Evolutionary conservation across 2,113 vertebrate genomes (phyloP), one percentile per base, ranked within the genome.

Genomic region (Coregonus clupeaformis): DNA sequence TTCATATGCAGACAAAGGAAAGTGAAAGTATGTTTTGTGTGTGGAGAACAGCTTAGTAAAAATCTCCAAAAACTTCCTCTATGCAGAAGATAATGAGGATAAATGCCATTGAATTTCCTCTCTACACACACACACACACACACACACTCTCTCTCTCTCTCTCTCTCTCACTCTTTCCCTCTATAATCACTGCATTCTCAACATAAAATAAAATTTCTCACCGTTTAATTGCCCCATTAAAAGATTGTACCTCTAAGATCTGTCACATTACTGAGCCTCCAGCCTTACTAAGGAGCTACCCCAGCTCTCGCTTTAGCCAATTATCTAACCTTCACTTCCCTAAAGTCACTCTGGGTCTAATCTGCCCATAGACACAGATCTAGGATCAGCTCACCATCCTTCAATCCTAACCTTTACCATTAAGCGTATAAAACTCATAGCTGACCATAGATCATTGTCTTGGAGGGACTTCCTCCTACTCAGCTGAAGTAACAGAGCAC

Each of bases 161-260:
- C 36, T 11, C 7, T 42, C 36, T 0, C 36, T 42, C 60, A 5
- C 22, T 63, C 27, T 16, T 42, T 42, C 36, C 36, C 16, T 16
- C 30, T 88, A 89, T 85, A 91, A 90, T 90, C 85, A 86, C 79
- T 90, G 11, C 6, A 67, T 68, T 68, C 71, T 85, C 80, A 18
- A 75, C 66, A 71, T 81, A 86, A 85, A 91, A 92, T 87, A 89
- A 82, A 77, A 72, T 85, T 75, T 32, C 73, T 78, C 65, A 18
- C 77, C 22, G 22, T 82, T 70, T 92, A 92, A 92, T 92, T 90
- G 91, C 85, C 90, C 89, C 73, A 91, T 91, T 91, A 91, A 83
- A 92, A 89, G 73, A 82, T 84, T 82, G 76, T 79, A 66, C 77
- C 82, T 88, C 85, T 75, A 89, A 89, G 81, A 91, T 85, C 85